Evolutionary conservation across 2,797 vertebrate species (phyloP).

Genomic region (Mormyrus proboscirostris): DNA sequence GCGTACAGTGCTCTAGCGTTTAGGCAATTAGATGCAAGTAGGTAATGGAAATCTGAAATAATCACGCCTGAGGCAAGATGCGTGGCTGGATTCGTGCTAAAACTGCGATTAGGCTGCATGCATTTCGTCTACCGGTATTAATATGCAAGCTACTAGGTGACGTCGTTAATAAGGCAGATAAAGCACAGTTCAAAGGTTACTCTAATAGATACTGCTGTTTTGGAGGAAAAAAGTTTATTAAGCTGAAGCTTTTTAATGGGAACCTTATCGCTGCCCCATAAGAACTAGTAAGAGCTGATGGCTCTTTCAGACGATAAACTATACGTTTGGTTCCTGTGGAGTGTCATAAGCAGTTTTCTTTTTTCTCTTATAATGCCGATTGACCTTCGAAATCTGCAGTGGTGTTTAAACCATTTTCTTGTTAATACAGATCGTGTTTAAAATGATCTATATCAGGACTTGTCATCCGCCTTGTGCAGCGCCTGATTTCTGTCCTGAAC

Average conservation of each 20-base stretch:
- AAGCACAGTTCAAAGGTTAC: not conserved
- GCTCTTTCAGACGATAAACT: not conserved
- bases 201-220: not conserved
- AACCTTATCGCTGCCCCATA: not conserved
- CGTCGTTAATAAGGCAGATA: not conserved
- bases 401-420: not conserved
- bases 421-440: not conserved
- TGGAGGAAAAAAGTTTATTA: not conserved
- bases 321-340: not conserved
- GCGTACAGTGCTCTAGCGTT: not conserved
- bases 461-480: not conserved
- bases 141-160: not conserved
- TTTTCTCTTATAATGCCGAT: not conserved
- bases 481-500: constrained; percentile 34
- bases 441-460: not conserved
- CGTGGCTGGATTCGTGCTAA: not conserved
- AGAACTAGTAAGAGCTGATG: not conserved
- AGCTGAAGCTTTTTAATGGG: not conserved
- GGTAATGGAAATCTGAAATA: not conserved
- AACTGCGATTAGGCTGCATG: not conserved
- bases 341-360: not conserved
- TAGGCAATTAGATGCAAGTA: not conserved
- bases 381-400: not conserved
- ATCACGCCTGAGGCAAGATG: not conserved
- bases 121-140: not conserved